Evolutionary conservation across 1,140 invertebrate genomes (phyloP), one percentile per base, ranked within the genome.

Genomic region (Drosophila ficusphila): DNA sequence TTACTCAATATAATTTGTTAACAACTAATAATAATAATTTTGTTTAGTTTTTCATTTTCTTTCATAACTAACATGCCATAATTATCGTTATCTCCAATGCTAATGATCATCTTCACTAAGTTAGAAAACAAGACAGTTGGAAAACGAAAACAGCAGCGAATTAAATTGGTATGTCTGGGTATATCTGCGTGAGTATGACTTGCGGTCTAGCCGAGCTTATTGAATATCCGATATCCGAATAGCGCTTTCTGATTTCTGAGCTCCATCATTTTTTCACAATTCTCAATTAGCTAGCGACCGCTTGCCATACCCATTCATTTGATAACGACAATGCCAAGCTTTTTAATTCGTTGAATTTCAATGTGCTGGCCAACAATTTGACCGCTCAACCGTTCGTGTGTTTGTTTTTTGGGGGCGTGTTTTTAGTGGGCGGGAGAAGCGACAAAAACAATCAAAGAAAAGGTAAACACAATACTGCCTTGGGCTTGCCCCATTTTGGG

Each of bases 1-100:
- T 83, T 83, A 85, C 62, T 86, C 82, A 89, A 89, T 89, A 89
- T 78, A 89, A 89, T 89, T 89, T 89, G 79, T 89, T 89, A 89
- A 88, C 82, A 88, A 88, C 82, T 88, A 88, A 88, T 89, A 88
- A 76, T 74, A 74, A 86, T 86, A 86, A 86, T 86, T 88, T 86
- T 83, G 79, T 89, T 86, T 78, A 74, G 64, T 86, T 88, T 86
- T 62, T 62, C 54, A 47, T 73, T 64, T 73, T 53, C 34, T 73
- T 75, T 86, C 82, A 86, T 86, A 86, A 86, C 82, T 86, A 86
- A 86, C 82, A 89, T 89, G 83, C 75, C 83, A 83, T 89, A 78
- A 75, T 74, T 69, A 88, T 77, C 74, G 71, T 67, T 78, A 60
- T 78, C 57, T 69, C 68, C 77, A 86, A 79, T 86, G 65, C 62